Evolutionary conservation across 2,113 vertebrate genomes (phyloP).

Genomic region (Coracopsis vasa): DNA sequence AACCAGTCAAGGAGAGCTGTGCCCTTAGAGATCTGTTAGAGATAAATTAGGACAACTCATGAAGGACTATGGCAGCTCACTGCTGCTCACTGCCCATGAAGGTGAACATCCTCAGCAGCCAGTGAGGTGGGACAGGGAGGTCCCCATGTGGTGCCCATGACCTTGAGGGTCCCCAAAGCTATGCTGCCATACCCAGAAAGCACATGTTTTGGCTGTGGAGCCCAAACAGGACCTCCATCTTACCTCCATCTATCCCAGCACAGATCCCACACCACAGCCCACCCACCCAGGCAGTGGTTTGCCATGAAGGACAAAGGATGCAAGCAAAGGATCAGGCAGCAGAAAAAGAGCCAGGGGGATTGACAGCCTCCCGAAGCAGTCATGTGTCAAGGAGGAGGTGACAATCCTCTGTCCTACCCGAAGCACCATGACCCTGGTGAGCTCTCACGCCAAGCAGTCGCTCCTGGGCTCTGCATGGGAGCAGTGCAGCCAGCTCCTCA

Average conservation of each 20-base stretch:
- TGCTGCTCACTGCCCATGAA: neutral
- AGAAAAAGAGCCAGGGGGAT: neutral
- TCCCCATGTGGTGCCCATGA: neutral
- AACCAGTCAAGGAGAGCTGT: neutral
- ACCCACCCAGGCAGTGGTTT: neutral
- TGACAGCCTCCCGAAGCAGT: neutral
- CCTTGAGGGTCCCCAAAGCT: neutral
- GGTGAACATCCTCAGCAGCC: neutral
- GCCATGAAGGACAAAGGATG: neutral
- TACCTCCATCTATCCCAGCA: neutral
- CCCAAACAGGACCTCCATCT: neutral
- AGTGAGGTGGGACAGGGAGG: neutral
- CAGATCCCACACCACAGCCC: neutral
- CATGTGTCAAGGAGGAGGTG: neutral
- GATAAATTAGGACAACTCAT: neutral
- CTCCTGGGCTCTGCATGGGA: neutral
- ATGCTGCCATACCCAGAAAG: neutral
- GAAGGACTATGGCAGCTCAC: neutral
- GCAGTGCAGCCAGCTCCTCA: neutral
- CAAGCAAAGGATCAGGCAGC: neutral
- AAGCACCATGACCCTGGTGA: neutral
- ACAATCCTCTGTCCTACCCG: neutral
- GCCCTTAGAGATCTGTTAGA: neutral
- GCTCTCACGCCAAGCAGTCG: neutral
- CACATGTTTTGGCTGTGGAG: neutral